Conservation (phyloP, 2,113 vertebrate species). For the Pongo pygmaeus region DNA sequence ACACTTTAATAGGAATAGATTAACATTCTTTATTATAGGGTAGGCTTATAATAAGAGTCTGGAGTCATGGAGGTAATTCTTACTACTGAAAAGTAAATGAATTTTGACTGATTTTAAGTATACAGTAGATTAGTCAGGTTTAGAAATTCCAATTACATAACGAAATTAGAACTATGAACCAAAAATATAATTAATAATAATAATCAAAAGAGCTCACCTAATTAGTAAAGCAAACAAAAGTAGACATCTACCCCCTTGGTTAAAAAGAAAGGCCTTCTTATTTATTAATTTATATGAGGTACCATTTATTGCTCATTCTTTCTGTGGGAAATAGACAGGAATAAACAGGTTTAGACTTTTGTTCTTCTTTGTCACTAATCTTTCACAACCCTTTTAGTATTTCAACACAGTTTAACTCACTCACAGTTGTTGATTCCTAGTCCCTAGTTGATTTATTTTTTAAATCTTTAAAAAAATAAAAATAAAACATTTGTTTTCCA, state of each 20-base stretch:
- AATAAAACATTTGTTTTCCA: constrained; percentile 46
- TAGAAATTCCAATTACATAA: constrained; percentile 32
- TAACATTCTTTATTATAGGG: constrained; percentile 60
- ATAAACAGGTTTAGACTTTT: constrained; percentile 56
- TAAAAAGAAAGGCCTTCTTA: constrained; percentile 38
- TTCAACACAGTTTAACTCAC: constrained; percentile 52
- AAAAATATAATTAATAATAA: constrained; percentile 14
- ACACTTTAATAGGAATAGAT: constrained; percentile 56
- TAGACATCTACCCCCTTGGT: background rate
- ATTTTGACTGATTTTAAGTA: constrained; percentile 59
- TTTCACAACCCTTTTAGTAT: constrained; percentile 52
- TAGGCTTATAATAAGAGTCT: constrained; percentile 46
- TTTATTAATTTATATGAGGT: background rate
- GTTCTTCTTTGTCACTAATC: constrained; percentile 63
- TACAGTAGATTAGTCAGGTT: background rate
- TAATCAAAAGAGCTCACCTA: constrained; percentile 10
- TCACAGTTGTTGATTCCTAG: constrained; percentile 38
- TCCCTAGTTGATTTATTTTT: background rate
- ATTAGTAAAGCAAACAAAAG: constrained; percentile 7
- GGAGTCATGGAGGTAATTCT: constrained; percentile 44
- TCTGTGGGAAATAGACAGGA: constrained; percentile 16
- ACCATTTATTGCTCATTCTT: constrained; percentile 17
- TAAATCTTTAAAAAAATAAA: constrained; percentile 42
- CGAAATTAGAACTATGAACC: constrained; percentile 12
- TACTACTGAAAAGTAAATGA: constrained; percentile 44